These are phyloP conservation scores for Ruditapes philippinarum DNA, from an alignment of 1,140 invertebrate genomes.

Conservation along the genomic window DNA sequence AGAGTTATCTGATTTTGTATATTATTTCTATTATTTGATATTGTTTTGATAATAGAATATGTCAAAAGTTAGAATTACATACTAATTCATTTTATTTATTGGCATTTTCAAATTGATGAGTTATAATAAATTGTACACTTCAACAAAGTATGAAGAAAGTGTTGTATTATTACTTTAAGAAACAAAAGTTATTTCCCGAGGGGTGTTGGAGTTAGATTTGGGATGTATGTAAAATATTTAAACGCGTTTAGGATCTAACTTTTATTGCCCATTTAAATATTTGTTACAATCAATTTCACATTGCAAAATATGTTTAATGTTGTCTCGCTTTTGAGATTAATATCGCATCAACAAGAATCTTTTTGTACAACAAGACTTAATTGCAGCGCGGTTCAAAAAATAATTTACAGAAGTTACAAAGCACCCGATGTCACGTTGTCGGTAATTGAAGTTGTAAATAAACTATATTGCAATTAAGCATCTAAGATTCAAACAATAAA, in stretches of 20 bases:
- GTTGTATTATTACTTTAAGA: not conserved
- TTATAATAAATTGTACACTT: conserved; percentile 26
- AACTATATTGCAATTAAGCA: conserved; percentile 24
- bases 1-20: conserved; percentile 58
- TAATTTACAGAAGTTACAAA: not conserved
- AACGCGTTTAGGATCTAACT: not conserved
- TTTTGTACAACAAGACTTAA: not conserved
- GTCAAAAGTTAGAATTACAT: conserved; percentile 65
- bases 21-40: conserved; percentile 67
- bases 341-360: not conserved
- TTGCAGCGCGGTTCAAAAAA: not conserved
- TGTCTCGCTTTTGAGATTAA: conserved; percentile 23
- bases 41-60: conserved; percentile 61
- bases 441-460: conserved; percentile 32
- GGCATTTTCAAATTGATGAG: conserved; percentile 20
- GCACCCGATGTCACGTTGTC: not conserved
- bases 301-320: conserved; percentile 19
- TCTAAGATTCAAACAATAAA: not conserved
- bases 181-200: conserved; percentile 17
- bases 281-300: conserved; percentile 17
- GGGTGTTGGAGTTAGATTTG: not conserved
- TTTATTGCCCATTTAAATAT: conserved; percentile 43
- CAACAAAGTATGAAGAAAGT: not conserved
- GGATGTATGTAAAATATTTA: conserved; percentile 49
- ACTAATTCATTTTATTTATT: conserved; percentile 68